Evolutionary conservation across 2,797 vertebrate species (phyloP).

Genomic region (Sebastes iracundus): DNA sequence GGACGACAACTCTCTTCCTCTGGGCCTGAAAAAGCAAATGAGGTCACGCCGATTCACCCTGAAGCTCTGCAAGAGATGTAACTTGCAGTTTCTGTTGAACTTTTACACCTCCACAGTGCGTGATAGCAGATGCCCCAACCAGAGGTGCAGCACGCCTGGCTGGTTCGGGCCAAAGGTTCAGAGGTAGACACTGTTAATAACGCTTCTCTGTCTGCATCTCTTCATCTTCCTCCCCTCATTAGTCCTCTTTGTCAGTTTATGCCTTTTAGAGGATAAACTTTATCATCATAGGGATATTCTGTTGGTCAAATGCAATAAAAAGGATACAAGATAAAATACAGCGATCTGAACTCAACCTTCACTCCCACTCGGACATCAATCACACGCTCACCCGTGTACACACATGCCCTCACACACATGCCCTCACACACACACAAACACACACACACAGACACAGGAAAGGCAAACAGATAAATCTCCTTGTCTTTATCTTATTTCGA

Average conservation of each 20-base stretch:
- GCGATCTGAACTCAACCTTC: conserved; percentile 30
- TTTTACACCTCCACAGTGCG: conserved; percentile 13
- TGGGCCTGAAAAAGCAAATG: conserved; percentile 32
- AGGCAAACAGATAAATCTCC: not conserved
- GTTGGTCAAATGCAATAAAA: conserved; percentile 58
- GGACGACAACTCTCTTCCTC: conserved; percentile 19
- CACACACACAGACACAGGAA: not conserved
- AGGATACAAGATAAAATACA: conserved; percentile 55
- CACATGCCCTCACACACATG: not conserved
- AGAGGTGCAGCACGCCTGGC: not conserved
- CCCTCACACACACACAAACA: too few relatives aligned
- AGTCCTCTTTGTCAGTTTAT: conserved; percentile 42
- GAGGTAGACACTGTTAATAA: conserved; percentile 44
- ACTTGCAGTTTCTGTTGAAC: conserved; percentile 20
- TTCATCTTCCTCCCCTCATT: conserved; percentile 59
- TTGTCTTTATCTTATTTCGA: not conserved
- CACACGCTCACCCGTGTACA: not conserved
- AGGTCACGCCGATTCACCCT: conserved; percentile 32
- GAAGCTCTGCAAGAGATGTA: conserved; percentile 14
- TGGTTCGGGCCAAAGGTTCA: conserved; percentile 36
- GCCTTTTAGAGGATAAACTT: conserved; percentile 59
- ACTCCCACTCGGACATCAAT: conserved; percentile 51
- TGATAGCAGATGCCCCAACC: not conserved
- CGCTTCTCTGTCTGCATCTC: conserved; percentile 25
- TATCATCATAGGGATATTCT: conserved; percentile 48